These are phyloP conservation scores for Hippocampus zosterae DNA, from an alignment of 2,113 vertebrate genomes.

Conservation along the genomic window DNA sequence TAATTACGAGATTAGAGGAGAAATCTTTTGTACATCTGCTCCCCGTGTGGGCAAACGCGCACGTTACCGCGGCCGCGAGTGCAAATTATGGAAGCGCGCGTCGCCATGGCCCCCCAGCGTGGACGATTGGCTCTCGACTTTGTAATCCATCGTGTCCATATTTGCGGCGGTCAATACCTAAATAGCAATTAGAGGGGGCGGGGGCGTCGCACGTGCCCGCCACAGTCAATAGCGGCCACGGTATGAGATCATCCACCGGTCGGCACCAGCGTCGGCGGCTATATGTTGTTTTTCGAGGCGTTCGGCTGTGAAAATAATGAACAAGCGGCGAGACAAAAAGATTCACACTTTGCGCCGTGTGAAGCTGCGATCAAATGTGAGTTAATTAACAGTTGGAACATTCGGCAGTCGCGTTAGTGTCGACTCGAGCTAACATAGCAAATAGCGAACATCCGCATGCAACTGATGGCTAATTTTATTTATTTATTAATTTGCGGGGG, in stretches of 20 bases:
- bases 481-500: no score
- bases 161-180: slow-evolving; percentile 42
- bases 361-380: background rate
- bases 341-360: background rate
- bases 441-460: background rate
- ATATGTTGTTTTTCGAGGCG: background rate
- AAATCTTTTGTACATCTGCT: slow-evolving; percentile 53
- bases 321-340: background rate
- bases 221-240: slow-evolving; percentile 6
- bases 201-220: slow-evolving; percentile 11
- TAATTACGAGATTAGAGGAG: slow-evolving; percentile 67
- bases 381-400: background rate
- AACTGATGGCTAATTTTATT: no score
- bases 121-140: slow-evolving; percentile 35
- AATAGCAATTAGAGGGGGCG: slow-evolving; percentile 40
- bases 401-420: background rate
- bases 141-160: slow-evolving; percentile 40
- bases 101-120: background rate
- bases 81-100: background rate
- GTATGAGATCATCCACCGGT: slow-evolving; percentile 2
- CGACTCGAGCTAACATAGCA: background rate
- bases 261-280: background rate
- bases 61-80: slow-evolving; percentile 20
- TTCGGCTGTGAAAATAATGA: background rate
- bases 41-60: slow-evolving; percentile 53